Base-by-base conservation (phyloP, 2,797 vertebrate genomes). In the Heliangelus exortis region DNA sequence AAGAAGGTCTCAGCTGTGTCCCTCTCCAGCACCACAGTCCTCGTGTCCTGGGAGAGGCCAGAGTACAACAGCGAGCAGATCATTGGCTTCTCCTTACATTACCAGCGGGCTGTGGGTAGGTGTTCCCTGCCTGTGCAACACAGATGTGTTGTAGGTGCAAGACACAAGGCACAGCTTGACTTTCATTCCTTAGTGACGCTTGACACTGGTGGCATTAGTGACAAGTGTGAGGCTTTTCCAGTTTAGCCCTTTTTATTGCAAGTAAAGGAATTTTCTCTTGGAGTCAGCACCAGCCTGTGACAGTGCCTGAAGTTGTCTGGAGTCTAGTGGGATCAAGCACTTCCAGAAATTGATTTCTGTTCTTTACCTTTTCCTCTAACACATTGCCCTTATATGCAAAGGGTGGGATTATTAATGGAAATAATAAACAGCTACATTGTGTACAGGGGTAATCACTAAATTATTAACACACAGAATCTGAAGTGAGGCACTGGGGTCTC, bases 81-180 rank as follows among this genome's bases (percentile, higher is more conserved):
- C 97, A 99, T 99, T 2, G 99, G 99, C 90, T 99, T 99, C 97
- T 99, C 99, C 1, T 98, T 99, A 19, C 99, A 99, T 96, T 99
- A 99, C 97, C 99, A 99, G 89, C 98, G 98, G 10, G 97, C 98
- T 15, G 96, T 98, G 92, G 99, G 99, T 98, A 97, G 20, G 98
- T 97, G 72, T 41, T 18, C 9, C 1, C 48, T 53, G 72, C 47
- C 66, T 57, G 28, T 36, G 53, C 39, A 19, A 2, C 75, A 16
- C 28, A 22, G 50, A 31, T 51, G 26, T 29, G 22, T 12, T 20
- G 50, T 5, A 69, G 61, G 50, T 34, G 36, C 79, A 23, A 43
- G 57, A 26, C 57, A 47, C 10, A 11, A 73, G 43, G 41, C 62
- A 47, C 36, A 7, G 29, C 11, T 1, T 81, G 65, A 17, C 11